Conservation (phyloP, 2,888 invertebrate genomes). For the Drosophila paramelanica region DNA sequence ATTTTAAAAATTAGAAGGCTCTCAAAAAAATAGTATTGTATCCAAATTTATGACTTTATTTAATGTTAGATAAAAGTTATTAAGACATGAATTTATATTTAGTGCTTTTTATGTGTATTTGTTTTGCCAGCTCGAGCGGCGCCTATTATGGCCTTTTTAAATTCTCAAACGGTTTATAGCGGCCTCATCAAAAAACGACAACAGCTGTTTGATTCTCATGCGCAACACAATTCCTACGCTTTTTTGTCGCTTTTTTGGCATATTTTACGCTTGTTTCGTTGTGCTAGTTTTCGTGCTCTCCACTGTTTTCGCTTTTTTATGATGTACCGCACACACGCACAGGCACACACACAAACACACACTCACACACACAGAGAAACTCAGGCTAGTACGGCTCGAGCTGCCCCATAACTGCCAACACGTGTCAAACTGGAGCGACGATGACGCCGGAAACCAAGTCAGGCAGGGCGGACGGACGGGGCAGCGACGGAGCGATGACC, state of each 20-base stretch:
- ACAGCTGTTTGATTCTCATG: constrained; percentile 49
- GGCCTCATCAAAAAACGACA: constrained; percentile 19
- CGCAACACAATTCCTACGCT: constrained; percentile 34
- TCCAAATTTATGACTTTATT: no score
- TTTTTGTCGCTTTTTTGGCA: constrained; percentile 25
- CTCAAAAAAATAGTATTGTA: no score
- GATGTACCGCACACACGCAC: constrained; percentile 45
- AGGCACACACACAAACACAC: constrained; percentile 2
- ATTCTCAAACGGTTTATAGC: constrained; percentile 13
- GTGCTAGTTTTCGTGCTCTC: constrained; percentile 27
- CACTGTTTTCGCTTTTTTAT: constrained; percentile 53
- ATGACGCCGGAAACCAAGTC: constrained; percentile 54
- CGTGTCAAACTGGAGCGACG: constrained; percentile 64
- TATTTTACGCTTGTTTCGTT: constrained; percentile 43
- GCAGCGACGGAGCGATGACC: constrained; percentile 51
- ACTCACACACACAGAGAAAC: background rate
- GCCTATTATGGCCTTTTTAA: constrained; percentile 15
- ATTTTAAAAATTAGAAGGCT: background rate
- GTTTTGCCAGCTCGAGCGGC: constrained; percentile 16
- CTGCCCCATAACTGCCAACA: constrained; percentile 73
- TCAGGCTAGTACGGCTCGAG: background rate
- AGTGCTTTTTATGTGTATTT: background rate
- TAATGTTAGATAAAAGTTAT: background rate
- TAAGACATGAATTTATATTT: background rate
- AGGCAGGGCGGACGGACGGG: background rate